Conservation (phyloP, 2,797 vertebrate genomes). For the Myotis findleyi region DNA sequence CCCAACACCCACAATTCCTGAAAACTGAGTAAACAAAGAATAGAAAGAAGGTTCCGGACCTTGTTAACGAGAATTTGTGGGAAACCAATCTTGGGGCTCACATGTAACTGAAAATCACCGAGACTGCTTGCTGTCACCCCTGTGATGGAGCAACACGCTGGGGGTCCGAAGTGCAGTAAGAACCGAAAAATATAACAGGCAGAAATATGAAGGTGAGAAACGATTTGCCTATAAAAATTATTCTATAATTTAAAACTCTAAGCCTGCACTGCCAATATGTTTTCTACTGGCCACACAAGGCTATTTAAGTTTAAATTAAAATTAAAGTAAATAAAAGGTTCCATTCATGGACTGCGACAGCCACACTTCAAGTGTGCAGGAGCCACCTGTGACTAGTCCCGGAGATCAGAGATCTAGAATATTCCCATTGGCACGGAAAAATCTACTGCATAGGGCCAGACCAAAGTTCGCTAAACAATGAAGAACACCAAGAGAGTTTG, state of each 20-base stretch:
- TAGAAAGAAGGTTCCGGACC: neutral
- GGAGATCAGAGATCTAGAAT: neutral
- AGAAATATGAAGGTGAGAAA: neutral
- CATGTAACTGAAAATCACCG: neutral
- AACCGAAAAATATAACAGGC: neutral
- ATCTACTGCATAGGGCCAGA: rapidly evolving
- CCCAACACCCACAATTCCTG: neutral
- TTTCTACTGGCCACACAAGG: neutral
- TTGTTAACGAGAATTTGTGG: neutral
- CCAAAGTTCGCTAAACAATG: neutral
- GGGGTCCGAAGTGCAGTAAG: neutral
- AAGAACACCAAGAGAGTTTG: neutral
- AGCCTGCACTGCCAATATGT: no score
- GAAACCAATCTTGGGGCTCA: neutral
- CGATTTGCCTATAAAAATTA: neutral
- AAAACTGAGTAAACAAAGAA: neutral
- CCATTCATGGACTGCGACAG: rapidly evolving
- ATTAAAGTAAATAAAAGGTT: neutral
- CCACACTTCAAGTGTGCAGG: neutral
- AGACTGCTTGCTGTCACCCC: neutral
- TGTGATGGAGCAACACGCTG: no score
- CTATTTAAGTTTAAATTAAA: neutral
- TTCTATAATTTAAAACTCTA: neutral
- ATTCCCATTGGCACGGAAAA: neutral
- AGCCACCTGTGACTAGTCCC: neutral